Evolutionary conservation across 1,140 invertebrate genomes (phyloP).

Genomic region (Tetragonula clypearis): DNA sequence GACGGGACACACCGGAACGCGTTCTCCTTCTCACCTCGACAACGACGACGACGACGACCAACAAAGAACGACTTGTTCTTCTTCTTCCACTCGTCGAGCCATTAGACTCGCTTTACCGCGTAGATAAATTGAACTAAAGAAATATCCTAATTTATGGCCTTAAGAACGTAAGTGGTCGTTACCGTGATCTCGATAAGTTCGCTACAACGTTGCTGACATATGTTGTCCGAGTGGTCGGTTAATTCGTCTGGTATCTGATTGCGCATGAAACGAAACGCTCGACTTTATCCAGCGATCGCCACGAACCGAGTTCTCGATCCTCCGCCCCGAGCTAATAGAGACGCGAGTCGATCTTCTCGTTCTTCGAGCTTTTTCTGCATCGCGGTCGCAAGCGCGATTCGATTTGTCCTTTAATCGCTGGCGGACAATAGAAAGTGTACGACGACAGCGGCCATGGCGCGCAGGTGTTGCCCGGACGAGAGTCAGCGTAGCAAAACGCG

Average conservation of each 20-base stretch:
- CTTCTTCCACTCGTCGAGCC: constrained; percentile 18
- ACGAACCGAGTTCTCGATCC: not conserved
- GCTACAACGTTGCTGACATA: constrained; percentile 46
- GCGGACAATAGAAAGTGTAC: not conserved
- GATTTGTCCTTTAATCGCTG: constrained; percentile 38
- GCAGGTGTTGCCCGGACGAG: constrained; percentile 37
- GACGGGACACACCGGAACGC: constrained; percentile 2
- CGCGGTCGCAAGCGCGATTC: not conserved
- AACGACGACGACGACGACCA: not conserved
- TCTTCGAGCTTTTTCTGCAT: not conserved
- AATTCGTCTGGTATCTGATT: constrained; percentile 50
- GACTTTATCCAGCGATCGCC: constrained; percentile 12
- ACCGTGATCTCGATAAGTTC: constrained; percentile 43
- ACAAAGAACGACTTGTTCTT: too few species aligned
- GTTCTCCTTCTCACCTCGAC: not conserved
- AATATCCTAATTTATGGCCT: constrained; percentile 46
- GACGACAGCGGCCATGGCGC: not conserved
- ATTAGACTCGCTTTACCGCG: constrained; percentile 52
- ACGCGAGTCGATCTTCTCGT: constrained; percentile 3
- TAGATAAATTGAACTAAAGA: constrained; percentile 53
- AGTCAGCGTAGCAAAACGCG: constrained; percentile 37
- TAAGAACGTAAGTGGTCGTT: constrained; percentile 47
- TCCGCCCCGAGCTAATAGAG: not conserved
- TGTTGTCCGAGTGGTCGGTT: constrained; percentile 47
- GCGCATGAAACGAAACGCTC: constrained; percentile 46